A percentile compares a stretch with the other conserved stretches of the same genome.
Conservation (phyloP, 2,797 vertebrate species). For the Macrochelys suwanniensis region DNA sequence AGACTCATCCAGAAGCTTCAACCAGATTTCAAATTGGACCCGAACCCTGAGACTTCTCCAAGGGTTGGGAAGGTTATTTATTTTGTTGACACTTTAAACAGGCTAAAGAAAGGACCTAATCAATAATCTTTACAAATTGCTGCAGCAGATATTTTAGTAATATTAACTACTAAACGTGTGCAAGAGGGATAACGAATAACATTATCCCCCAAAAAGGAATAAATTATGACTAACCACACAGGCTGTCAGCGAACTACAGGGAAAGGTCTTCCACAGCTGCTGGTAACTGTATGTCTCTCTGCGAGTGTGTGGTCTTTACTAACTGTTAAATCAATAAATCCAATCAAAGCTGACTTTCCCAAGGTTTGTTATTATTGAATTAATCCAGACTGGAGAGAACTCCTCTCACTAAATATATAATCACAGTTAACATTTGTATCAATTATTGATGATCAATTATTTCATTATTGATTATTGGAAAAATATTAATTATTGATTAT, state of each 20-base stretch:
- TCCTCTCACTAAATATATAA: background rate
- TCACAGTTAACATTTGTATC: background rate
- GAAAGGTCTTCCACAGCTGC: background rate
- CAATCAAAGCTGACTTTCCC: background rate
- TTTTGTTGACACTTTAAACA: background rate
- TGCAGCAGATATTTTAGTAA: background rate
- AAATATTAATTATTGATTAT: background rate
- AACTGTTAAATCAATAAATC: background rate
- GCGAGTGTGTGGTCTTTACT: background rate
- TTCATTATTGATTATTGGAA: background rate
- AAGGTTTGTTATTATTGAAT: background rate
- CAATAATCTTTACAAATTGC: background rate
- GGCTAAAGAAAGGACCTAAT: background rate
- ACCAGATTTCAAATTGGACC: background rate
- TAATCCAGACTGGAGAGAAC: background rate
- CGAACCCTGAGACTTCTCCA: rapidly evolving
- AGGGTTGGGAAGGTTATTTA: background rate
- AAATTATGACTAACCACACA: background rate
- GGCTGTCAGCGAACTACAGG: background rate
- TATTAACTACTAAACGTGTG: background rate
- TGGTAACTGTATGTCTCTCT: background rate
- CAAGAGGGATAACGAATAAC: background rate
- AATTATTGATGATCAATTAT: background rate
- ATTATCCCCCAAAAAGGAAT: background rate
- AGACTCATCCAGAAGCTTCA: background rate